phyloP scores from a whole-genome alignment of 1,140 invertebrate species.

The Sweltsa coloradensis region DNA sequence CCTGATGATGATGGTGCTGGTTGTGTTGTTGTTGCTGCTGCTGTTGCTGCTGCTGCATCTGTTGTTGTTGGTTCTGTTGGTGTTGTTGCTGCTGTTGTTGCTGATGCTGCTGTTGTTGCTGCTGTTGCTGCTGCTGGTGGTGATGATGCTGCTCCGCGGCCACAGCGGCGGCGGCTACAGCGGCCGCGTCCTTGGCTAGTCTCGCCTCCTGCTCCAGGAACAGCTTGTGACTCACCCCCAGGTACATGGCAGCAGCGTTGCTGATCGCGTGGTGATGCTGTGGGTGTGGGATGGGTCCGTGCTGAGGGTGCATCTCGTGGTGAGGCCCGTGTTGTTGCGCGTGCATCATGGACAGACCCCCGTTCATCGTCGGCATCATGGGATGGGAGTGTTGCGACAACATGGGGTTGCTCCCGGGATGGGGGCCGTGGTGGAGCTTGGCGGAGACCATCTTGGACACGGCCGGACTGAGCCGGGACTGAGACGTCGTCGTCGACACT shows the following conservation, averaged over 20 bases:
- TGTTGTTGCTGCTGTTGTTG: conserved; percentile 26
- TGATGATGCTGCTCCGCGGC: conserved; percentile 40
- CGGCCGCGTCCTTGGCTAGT: conserved; percentile 49
- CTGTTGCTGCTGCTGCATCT: conserved; percentile 16
- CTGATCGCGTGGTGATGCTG: conserved; percentile 37
- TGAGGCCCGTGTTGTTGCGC: conserved; percentile 15
- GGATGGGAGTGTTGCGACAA: conserved; percentile 7
- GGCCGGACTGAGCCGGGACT: conserved; percentile 49
- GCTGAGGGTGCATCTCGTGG: conserved; percentile 32
- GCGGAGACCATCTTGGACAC: conserved; percentile 53
- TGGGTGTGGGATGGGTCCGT: conserved; percentile 31
- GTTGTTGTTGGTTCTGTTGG: conserved; percentile 21
- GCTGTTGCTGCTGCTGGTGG: conserved; percentile 24
- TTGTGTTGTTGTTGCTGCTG: conserved; percentile 10
- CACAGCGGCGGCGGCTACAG: conserved; percentile 38
- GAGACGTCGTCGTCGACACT: conserved; percentile 31
- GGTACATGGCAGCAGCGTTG: conserved; percentile 60
- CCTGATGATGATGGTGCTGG: conserved; percentile 28
- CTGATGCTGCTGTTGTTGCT: conserved; percentile 27
- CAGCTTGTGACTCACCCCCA: conserved; percentile 55
- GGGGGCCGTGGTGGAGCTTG: conserved; percentile 43
- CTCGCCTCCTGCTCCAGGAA: conserved; percentile 63
- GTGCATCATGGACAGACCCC: conserved; percentile 38
- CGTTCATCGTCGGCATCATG: conserved; percentile 35
- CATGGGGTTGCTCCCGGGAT: conserved; percentile 27